phyloP scores from a whole-genome alignment of 2,797 vertebrate genomes.

The Serranus cabrilla region DNA sequence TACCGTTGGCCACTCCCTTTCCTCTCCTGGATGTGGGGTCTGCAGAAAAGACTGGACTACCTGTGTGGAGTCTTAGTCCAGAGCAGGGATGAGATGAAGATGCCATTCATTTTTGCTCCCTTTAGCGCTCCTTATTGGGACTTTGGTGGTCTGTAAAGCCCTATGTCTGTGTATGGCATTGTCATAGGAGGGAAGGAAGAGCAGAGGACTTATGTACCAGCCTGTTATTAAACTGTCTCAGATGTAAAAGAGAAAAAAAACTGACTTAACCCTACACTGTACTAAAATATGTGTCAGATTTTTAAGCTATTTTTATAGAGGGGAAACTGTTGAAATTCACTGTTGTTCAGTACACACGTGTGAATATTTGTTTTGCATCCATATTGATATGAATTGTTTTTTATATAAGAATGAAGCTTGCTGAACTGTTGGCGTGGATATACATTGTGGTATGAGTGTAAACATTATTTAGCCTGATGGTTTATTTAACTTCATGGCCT shows the following conservation, averaged over 20 bases:
- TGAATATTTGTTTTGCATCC: slow-evolving; percentile 82
- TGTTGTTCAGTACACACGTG: slow-evolving; percentile 80
- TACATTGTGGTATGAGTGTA: slow-evolving; percentile 70
- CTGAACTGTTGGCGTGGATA: slow-evolving; percentile 71
- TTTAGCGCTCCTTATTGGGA: slow-evolving; percentile 51
- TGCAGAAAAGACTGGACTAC: slow-evolving; percentile 22
- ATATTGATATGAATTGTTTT: slow-evolving; percentile 78
- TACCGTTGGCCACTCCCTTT: slow-evolving; percentile 42
- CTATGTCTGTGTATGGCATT: slow-evolving; percentile 52
- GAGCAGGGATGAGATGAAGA: slow-evolving; percentile 43
- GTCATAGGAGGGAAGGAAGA: slow-evolving; percentile 80
- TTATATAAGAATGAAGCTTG: slow-evolving; percentile 77
- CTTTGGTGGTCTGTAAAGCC: slow-evolving; percentile 39
- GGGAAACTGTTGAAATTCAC: slow-evolving; percentile 75
- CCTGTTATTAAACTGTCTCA: slow-evolving; percentile 74
- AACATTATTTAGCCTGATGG: slow-evolving; percentile 44
- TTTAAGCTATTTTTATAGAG: slow-evolving; percentile 89
- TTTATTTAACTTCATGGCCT: slow-evolving; percentile 75
- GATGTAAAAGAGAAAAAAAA: slow-evolving; percentile 68
- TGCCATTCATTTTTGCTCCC: slow-evolving; percentile 39
- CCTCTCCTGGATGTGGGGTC: slow-evolving; percentile 39
- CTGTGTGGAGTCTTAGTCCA: slow-evolving; percentile 33
- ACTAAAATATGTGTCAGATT: slow-evolving; percentile 84
- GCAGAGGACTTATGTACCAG: slow-evolving; percentile 72
- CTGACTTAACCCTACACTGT: slow-evolving; percentile 81